phyloP scores from a whole-genome alignment of 2,888 invertebrate genomes.

The Plemyria rubiginata region DNA sequence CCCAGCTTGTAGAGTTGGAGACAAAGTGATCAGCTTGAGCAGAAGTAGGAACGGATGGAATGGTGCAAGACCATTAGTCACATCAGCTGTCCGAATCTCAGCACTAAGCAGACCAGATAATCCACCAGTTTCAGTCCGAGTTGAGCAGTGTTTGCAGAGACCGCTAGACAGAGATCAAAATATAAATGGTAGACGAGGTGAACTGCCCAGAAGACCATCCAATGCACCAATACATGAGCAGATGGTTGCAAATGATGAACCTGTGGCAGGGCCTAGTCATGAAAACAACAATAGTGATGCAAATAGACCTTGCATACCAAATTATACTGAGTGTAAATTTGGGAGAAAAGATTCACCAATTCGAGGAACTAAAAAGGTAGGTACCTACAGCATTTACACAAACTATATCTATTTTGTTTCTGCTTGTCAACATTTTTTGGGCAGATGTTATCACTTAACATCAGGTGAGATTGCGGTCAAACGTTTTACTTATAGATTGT shows the following conservation, averaged over 20 bases:
- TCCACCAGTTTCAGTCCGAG: constrained; percentile 77
- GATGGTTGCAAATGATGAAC: constrained; percentile 57
- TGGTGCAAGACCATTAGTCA: constrained; percentile 81
- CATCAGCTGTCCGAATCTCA: constrained; percentile 82
- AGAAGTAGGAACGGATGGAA: constrained; percentile 84
- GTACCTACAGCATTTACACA: not conserved
- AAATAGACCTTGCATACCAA: constrained; percentile 51
- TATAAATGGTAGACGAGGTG: constrained; percentile 89
- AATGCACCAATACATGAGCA: constrained; percentile 55
- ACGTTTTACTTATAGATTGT: no score
- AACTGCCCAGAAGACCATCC: constrained; percentile 71
- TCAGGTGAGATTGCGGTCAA: no score
- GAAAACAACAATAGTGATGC: constrained; percentile 58
- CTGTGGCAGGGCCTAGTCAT: constrained; percentile 78
- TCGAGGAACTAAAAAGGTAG: constrained; percentile 70
- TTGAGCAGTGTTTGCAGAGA: constrained; percentile 78
- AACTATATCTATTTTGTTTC: no score
- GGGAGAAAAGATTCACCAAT: constrained; percentile 69
- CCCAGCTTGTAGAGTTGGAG: constrained; percentile 92
- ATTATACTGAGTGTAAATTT: constrained; percentile 52
- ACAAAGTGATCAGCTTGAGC: constrained; percentile 91
- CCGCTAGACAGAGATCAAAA: constrained; percentile 88
- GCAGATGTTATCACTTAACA: no score
- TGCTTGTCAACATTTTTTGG: no score
- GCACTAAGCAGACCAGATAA: constrained; percentile 69